Evolutionary conservation across 2,888 invertebrate genomes (phyloP).

Genomic region (Muscina levida): DNA sequence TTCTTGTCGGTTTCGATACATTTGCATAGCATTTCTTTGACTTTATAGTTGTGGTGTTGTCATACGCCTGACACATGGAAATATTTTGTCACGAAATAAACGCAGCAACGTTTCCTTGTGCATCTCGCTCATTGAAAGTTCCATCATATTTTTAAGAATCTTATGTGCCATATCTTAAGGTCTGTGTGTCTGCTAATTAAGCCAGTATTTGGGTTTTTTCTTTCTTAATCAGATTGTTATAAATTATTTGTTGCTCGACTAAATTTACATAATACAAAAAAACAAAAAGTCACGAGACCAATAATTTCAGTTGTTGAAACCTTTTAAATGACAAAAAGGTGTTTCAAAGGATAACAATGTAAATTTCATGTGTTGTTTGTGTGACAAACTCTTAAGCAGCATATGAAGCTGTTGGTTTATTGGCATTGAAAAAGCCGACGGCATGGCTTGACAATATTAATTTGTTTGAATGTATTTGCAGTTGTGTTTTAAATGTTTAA

Average conservation of each 20-base stretch:
- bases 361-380: background rate
- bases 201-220: constrained; percentile 33
- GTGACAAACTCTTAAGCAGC: too few species aligned
- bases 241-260: constrained; percentile 12
- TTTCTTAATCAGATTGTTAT: constrained; percentile 14
- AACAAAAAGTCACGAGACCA: constrained; percentile 1
- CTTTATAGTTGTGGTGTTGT: constrained; percentile 14
- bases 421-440: background rate
- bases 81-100: constrained; percentile 1
- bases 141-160: constrained; percentile 43
- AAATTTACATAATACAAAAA: constrained; percentile 11
- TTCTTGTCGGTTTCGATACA: constrained; percentile 20
- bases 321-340: background rate
- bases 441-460: background rate
- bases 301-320: background rate
- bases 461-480: too few species aligned
- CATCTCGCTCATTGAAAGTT: constrained; percentile 19
- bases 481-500: too few species aligned
- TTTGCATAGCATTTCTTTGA: constrained; percentile 22
- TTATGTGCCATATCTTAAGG: constrained; percentile 31
- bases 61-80: constrained; percentile 1
- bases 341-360: background rate
- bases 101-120: background rate
- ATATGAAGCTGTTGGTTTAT: background rate
- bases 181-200: constrained; percentile 44